A percentile compares a stretch with the other conserved stretches of the same genome.
phyloP scores from a whole-genome alignment of 2,888 invertebrate genomes.

The Drosophila maculinotata region DNA sequence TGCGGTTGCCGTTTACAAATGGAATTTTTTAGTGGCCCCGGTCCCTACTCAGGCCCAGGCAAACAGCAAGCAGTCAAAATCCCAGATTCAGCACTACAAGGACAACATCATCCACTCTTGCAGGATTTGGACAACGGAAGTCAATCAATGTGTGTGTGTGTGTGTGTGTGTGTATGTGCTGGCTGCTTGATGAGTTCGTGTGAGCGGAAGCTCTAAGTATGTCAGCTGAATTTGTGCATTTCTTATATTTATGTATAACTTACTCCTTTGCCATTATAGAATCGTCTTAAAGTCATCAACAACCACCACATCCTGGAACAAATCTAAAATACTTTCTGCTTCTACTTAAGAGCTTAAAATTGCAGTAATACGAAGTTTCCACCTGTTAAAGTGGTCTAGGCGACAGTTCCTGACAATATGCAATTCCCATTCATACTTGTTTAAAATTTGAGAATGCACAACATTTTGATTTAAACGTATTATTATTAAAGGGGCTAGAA shows the following conservation, averaged over 20 bases:
- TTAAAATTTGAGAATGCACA: no score
- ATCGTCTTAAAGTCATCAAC: slow-evolving; percentile 36
- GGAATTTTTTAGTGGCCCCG: slow-evolving; percentile 75
- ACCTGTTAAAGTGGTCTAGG: no score
- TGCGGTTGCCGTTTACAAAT: slow-evolving; percentile 77
- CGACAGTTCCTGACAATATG: no score
- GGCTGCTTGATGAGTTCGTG: slow-evolving; percentile 10
- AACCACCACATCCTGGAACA: slow-evolving; percentile 1
- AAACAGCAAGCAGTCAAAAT: slow-evolving; percentile 44
- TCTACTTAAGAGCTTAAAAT: background rate
- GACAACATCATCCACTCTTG: slow-evolving; percentile 30
- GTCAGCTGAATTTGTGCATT: slow-evolving; percentile 58
- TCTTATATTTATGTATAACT: slow-evolving; percentile 58
- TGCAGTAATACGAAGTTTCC: slow-evolving; percentile 32
- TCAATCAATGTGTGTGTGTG: slow-evolving; percentile 32
- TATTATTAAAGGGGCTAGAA: no score
- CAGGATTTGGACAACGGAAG: slow-evolving; percentile 69
- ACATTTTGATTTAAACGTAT: no score
- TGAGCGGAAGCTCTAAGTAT: slow-evolving; percentile 41
- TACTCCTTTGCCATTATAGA: slow-evolving; percentile 26
- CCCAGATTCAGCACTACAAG: slow-evolving; percentile 23
- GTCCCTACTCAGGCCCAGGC: slow-evolving; percentile 9
- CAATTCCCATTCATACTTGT: no score
- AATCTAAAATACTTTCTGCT: background rate
- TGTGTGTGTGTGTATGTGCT: slow-evolving; percentile 12